Percentiles rank a stretch among this genome's conserved stretches.
Evolutionary conservation across 2,113 vertebrate species (phyloP).

Genomic region (Calidris pygmaea): DNA sequence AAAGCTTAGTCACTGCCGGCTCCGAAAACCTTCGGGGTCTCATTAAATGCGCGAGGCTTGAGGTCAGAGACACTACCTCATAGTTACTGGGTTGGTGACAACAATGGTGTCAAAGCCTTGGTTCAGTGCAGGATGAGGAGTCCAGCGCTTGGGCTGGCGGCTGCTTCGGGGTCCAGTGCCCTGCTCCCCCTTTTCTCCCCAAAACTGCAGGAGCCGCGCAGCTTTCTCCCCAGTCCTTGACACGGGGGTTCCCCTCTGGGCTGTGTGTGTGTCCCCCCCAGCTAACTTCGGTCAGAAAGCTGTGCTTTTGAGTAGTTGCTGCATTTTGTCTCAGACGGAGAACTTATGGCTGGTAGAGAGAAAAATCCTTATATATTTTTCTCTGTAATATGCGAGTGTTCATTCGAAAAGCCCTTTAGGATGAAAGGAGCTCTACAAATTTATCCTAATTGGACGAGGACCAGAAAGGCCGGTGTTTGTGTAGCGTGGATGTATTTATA

Average conservation of each 20-base stretch:
- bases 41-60: conserved; percentile 1
- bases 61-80: conserved; percentile 57
- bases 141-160: rapidly evolving
- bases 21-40: conserved; percentile 28
- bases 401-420: background rate
- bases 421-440: conserved; percentile 15
- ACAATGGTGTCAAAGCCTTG: background rate
- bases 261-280: background rate
- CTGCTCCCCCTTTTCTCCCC: background rate
- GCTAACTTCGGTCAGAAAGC: background rate
- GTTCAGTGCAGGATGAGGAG: background rate
- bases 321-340: background rate
- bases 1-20: conserved; percentile 44
- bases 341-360: background rate
- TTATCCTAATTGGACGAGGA: background rate
- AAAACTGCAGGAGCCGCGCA: background rate
- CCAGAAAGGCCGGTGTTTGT: background rate
- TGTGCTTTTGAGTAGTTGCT: background rate
- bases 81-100: conserved; percentile 30
- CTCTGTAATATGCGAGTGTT: background rate
- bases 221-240: background rate
- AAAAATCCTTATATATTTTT: rapidly evolving
- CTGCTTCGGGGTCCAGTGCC: background rate
- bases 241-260: background rate
- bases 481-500: conserved; percentile 6